Base-by-base conservation (phyloP, 92 coral and sea anemone genomes). In the Phenganax marumi region DNA sequence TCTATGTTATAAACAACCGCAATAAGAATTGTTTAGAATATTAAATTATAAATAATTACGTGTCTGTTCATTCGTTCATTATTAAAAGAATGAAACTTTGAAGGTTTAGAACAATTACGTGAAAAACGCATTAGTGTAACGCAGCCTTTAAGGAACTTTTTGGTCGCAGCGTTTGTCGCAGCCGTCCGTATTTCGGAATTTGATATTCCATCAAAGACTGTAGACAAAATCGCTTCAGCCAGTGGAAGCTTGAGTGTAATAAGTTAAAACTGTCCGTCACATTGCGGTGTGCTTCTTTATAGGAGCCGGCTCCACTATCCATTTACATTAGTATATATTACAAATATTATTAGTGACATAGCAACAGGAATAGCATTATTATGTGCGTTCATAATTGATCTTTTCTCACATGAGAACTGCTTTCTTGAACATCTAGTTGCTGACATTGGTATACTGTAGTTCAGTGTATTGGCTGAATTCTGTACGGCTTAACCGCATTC, bases 231-330 rank as follows among this genome's bases (percentile, higher is more conserved):
- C 10, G 33, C 68, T 62, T 62, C 10, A 62, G 25, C 8, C 0
- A 10, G 25, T n/a, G 43, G 43, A 19, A 8, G 68, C 10, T 7
- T 62, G 10, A 19, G 25, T 5, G 26, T 43, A 64, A 64, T 64
- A 64, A 64, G 12, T 64, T 64, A 64, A 64, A 64, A 64, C 6
- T 7, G 70, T 64, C 12, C 70, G 46, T 16, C 10, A 17, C 10
- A 22, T 17, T 22, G 8, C 43, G 43, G 13, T 25, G 72, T 66
- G 12, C 43, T 58, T 25, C 49, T 25, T 64, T 13, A 22, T 10
- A 66, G 72, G 33, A 66, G 72, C 72, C 72, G n/a, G 72, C 72
- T 66, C 72, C 72, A 66, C 8, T 12, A 1, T 66, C 12, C 19
- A 66, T 66, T 12, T 25, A 66, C 50, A 66, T 25, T 47, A 66